phyloP scores from a whole-genome alignment of 2,888 invertebrate species.

The Spicauda simplicius region DNA sequence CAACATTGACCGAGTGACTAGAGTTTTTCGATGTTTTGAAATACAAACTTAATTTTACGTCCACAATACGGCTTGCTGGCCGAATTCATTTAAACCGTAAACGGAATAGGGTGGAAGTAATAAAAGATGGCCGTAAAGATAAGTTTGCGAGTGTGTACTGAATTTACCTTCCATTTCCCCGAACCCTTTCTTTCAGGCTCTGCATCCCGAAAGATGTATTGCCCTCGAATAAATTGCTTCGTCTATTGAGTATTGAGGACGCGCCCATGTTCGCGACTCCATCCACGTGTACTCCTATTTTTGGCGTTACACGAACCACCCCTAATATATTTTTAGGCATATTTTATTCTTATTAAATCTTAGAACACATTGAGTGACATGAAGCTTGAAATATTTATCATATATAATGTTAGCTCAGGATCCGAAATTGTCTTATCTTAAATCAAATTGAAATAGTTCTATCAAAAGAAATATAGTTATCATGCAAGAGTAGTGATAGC shows the following conservation, averaged over 20 bases:
- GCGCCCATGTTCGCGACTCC: not conserved
- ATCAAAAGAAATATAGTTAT: no score
- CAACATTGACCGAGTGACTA: no score
- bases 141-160: conserved; percentile 20
- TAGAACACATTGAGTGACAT: no score
- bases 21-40: conserved; percentile 22
- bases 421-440: no score
- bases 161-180: conserved; percentile 37
- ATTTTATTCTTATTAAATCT: no score
- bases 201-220: conserved; percentile 39
- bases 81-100: not conserved
- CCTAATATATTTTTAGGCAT: no score
- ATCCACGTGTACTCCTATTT: not conserved
- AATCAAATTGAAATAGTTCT: no score
- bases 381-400: no score
- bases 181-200: conserved; percentile 40
- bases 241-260: conserved; percentile 25
- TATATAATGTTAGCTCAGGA: no score
- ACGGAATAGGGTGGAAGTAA: conserved; percentile 8
- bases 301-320: no score
- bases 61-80: not conserved
- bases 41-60: conserved; percentile 1
- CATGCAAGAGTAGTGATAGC: no score
- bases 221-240: conserved; percentile 42
- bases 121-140: conserved; percentile 4